Evolutionary conservation across 2,888 invertebrate genomes (phyloP).

Genomic region (Byasa hedistus): DNA sequence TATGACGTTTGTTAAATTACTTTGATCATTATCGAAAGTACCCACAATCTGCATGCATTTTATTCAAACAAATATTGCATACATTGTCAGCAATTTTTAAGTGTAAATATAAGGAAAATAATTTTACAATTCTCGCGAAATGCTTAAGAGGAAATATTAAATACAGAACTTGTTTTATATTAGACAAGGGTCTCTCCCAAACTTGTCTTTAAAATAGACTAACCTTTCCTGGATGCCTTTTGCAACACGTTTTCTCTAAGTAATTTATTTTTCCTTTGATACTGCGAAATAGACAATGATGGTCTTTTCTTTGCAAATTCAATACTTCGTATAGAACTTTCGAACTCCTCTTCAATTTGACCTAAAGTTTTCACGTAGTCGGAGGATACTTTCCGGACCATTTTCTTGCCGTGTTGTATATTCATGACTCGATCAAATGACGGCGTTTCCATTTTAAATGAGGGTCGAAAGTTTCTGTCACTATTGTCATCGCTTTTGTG

Average conservation of each 20-base stretch:
- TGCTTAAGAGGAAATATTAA: too few species aligned
- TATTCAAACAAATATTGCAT: too few species aligned
- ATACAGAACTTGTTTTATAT: neutral
- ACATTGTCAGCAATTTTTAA: too few species aligned
- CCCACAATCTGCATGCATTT: too few species aligned
- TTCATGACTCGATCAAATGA: slow-evolving; percentile 51
- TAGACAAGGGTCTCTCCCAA: neutral
- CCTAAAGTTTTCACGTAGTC: slow-evolving; percentile 64
- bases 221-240: neutral
- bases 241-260: slow-evolving; percentile 39
- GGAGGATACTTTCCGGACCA: slow-evolving; percentile 59
- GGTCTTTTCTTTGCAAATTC: slow-evolving; percentile 61
- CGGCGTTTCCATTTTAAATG: slow-evolving; percentile 37
- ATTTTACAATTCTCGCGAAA: too few species aligned
- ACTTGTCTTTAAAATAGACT: neutral
- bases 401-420: slow-evolving; percentile 55
- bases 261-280: slow-evolving; percentile 53
- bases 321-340: slow-evolving; percentile 53
- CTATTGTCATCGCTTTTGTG: slow-evolving; percentile 40
- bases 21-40: too few species aligned
- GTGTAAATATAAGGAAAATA: too few species aligned
- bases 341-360: slow-evolving; percentile 45
- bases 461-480: slow-evolving; percentile 42
- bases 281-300: slow-evolving; percentile 52
- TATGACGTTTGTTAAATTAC: too few species aligned